Evolutionary conservation across 1,140 invertebrate genomes (phyloP).

Genomic region (Drosophila rhopaloa): DNA sequence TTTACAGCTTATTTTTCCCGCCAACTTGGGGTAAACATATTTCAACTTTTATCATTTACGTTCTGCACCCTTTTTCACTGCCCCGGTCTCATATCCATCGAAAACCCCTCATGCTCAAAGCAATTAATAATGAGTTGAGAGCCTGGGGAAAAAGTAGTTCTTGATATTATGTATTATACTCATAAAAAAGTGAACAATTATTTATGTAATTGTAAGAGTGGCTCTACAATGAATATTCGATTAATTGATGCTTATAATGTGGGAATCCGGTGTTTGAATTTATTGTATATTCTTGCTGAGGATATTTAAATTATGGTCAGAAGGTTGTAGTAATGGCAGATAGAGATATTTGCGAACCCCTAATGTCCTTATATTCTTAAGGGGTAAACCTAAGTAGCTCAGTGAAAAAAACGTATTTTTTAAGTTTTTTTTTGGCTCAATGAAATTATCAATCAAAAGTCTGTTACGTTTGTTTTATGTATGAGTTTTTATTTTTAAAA

Average conservation of each 20-base stretch:
- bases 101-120: constrained; percentile 23
- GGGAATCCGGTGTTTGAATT: too few relatives aligned
- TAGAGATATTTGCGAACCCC: too few relatives aligned
- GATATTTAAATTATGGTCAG: too few relatives aligned
- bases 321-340: too few relatives aligned
- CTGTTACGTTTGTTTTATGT: too few relatives aligned
- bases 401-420: too few relatives aligned
- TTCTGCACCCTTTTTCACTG: background rate
- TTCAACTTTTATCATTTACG: constrained; percentile 69
- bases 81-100: background rate
- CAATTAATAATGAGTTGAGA: constrained; percentile 53
- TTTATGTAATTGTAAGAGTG: constrained; percentile 5
- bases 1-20: constrained; percentile 62
- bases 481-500: too few relatives aligned
- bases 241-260: background rate
- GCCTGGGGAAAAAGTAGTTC: constrained; percentile 15
- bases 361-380: too few relatives aligned
- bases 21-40: constrained; percentile 60
- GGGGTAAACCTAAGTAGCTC: too few relatives aligned
- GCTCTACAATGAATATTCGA: constrained; percentile 1
- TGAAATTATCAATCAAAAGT: too few relatives aligned
- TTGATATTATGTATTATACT: constrained; percentile 16
- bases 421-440: too few relatives aligned
- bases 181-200: background rate
- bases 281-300: too few relatives aligned